Conservation (phyloP, 2,888 invertebrate species). For the Drosophila buzzatii region DNA sequence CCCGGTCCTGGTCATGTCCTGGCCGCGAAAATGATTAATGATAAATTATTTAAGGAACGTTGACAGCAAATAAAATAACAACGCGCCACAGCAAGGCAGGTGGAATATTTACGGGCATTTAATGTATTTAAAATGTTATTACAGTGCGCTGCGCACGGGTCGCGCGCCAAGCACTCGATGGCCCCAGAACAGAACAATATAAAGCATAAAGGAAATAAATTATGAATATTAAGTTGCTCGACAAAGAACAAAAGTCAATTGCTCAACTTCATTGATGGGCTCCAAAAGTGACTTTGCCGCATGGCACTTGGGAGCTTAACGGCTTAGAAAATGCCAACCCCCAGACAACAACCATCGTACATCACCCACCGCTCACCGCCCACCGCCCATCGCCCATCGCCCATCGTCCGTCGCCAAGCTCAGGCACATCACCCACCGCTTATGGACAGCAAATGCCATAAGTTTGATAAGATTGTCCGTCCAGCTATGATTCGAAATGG, state of each 20-base stretch:
- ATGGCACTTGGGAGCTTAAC: constrained; percentile 69
- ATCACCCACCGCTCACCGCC: neutral
- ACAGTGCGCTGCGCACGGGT: constrained; percentile 16
- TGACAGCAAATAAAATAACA: constrained; percentile 60
- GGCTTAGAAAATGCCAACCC: constrained; percentile 67
- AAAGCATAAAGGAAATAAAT: constrained; percentile 66
- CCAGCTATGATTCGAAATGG: constrained; percentile 31
- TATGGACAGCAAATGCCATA: constrained; percentile 37
- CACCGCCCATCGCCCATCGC: neutral
- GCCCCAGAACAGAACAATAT: constrained; percentile 44
- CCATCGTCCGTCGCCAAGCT: neutral
- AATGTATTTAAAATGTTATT: constrained; percentile 75
- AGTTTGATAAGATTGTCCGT: constrained; percentile 63
- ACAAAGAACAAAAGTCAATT: constrained; percentile 73
- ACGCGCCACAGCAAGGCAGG: constrained; percentile 35
- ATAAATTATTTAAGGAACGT: constrained; percentile 74
- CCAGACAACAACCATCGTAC: neutral
- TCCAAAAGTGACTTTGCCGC: constrained; percentile 31
- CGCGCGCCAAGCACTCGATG: constrained; percentile 34
- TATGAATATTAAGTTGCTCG: constrained; percentile 73
- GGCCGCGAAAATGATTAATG: constrained; percentile 72
- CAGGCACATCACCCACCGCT: neutral
- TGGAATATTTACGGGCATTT: constrained; percentile 67
- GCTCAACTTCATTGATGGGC: constrained; percentile 55
- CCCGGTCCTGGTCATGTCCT: constrained; percentile 44